Base-by-base conservation (phyloP, 2,113 vertebrate species). In the Stegostoma tigrinum region DNA sequence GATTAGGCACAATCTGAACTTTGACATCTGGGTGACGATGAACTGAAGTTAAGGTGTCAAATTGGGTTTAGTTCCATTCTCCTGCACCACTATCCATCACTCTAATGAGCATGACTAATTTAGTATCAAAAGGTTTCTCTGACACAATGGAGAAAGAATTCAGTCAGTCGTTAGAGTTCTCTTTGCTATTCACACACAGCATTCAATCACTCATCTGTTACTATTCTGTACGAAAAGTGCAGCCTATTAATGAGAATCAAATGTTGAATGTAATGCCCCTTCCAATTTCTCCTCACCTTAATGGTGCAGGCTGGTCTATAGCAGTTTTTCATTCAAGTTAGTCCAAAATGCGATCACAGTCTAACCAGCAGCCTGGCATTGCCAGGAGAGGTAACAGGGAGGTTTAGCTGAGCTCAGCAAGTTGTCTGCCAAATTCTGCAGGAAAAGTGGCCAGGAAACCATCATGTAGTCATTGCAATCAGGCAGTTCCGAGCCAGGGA, bases 41-140 rank as follows among this genome's bases (percentile, higher is more conserved):
- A 61, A 90, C 0, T 14, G 30, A 90, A 61, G 14, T 27, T 17
- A 34, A 90, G 61, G 27, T 61, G 87, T 90, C 52, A 34, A 61
- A 34, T n/a, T 90, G 52, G 87, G 52, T 90, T n/a, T 34, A 30
- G 27, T 52, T 30, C 86, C 21, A 3, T 30, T 52, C 48, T 90
- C 23, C 85, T 87, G 45, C 12, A 52, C 85, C 21, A 1, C 85
- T 87, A 48, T 27, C 85, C 21, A 30, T 90, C 87, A 90, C 52
- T 61, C 61, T 90, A 90, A 90, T 90, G 87, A 90, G 52, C 52
- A 14, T n/a, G 87, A 90, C 27, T 90, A 90, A 90, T 90, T 90
- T 17, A 52, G 61, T 90, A 61, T 61, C 87, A 90, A 90, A 90
- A 90, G 52, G 12, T 30, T 90, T n/a, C 87, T 90, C 87, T 61